Evolutionary conservation across 1,140 invertebrate species (phyloP), one percentile per base, ranked within the genome.

Genomic region (Streblospio benedicti): DNA sequence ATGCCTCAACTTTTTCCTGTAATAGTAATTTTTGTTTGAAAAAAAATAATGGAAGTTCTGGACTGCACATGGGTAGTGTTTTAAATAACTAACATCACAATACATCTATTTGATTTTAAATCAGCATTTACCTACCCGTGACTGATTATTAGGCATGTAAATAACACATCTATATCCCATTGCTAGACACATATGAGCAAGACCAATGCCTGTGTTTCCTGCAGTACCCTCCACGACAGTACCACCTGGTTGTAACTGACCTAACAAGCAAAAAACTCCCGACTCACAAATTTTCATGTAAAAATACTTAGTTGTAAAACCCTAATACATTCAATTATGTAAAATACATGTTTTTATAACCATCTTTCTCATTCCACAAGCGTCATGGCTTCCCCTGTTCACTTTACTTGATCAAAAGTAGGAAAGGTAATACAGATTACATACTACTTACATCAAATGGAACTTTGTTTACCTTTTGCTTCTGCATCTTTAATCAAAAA

Each of bases 151-250:
- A n/a, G 76, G 76, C 76, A 80, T 80, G 66, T 69, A 77, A 20
- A 79, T 75, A 4, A 76, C 75, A 69, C 76, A 72, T 52, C 76
- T 76, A 59, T 77, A 79, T 4, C 76, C 76, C 45, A 77, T 44
- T 1, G 76, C 69, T 9, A 73, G 65, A 59, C 74, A 74, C 65
- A 79, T 74, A 63, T 79, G 74, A 6, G 77, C 78, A 18, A 80
- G 60, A 43, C 79, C 79, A 51, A 79, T 80, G 1, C 79, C 79
- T 59, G 78, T 79, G 59, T 80, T 80, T 1, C 79, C 79, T 16
- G 77, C 77, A 27, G 79, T 79, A 0, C 77, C 78, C 66, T 80
- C 79, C 14, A 80, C 70, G 3, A 80, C 68, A 23, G 72, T 75
- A 1, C 73, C 76, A 23, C 75, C 75, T 9, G 74, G 71, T 18